phyloP scores from a whole-genome alignment of 2,113 vertebrate genomes.

The Pteronura brasiliensis region DNA sequence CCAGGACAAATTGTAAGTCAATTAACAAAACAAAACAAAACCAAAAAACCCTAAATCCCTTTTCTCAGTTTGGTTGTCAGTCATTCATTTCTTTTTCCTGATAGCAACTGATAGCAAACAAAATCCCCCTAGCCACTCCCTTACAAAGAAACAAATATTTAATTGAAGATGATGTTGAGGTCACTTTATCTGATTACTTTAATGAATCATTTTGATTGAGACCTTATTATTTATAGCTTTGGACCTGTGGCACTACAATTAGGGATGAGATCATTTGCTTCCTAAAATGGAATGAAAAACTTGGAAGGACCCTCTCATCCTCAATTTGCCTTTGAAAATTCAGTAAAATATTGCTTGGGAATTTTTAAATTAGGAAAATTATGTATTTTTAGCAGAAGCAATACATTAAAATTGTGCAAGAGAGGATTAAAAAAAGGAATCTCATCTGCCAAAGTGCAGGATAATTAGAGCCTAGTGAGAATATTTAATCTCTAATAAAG shows the following conservation, averaged over 20 bases:
- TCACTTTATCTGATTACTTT: constrained; percentile 32
- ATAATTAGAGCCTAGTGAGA: background rate
- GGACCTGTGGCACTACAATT: background rate
- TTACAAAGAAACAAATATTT: background rate
- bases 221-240: constrained; percentile 1
- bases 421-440: background rate
- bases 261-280: background rate
- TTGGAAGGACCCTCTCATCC: background rate
- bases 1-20: background rate
- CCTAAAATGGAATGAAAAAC: background rate
- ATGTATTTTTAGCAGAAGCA: constrained; percentile 30
- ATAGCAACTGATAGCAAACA: background rate
- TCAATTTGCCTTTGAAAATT: constrained; percentile 26
- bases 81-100: background rate
- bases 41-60: background rate
- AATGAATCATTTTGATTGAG: constrained; percentile 20
- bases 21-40: background rate
- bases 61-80: background rate
- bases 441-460: background rate
- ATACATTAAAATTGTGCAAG: background rate
- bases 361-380: constrained; percentile 39
- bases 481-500: background rate
- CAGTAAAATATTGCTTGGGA: constrained; percentile 5
- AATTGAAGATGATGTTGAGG: constrained; percentile 12
- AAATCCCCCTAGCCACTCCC: background rate